Evolutionary conservation across 2,888 invertebrate species (phyloP).

Genomic region (Drosophila suboccidentalis): DNA sequence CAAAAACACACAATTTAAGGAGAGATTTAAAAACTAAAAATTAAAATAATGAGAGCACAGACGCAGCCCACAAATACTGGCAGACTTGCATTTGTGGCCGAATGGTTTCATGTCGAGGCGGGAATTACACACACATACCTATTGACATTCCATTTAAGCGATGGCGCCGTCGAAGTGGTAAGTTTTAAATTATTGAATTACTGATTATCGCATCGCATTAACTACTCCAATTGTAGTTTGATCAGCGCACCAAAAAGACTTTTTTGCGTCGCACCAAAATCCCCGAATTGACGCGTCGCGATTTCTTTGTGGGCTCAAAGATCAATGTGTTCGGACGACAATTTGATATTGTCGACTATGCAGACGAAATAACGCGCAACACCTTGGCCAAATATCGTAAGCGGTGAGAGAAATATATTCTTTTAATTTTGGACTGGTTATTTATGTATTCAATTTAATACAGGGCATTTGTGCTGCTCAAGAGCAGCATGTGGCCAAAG

Average conservation of each 20-base stretch:
- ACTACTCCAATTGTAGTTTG: constrained; percentile 86
- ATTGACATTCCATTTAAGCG: constrained; percentile 91
- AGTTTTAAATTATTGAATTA: constrained; percentile 57
- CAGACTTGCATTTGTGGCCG: constrained; percentile 89
- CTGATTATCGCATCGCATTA: neutral
- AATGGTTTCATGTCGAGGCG: constrained; percentile 95
- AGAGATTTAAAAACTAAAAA: constrained; percentile 5
- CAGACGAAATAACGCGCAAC: constrained; percentile 88
- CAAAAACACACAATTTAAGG: constrained; percentile 12
- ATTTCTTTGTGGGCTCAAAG: constrained; percentile 91
- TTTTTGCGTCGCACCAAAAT: constrained; percentile 89
- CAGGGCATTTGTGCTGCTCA: constrained; percentile 92
- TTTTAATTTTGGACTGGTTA: neutral
- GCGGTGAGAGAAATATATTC: constrained; percentile 87
- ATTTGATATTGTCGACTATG: constrained; percentile 91
- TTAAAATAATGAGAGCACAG: constrained; percentile 32
- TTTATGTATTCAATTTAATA: neutral
- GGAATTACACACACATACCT: constrained; percentile 91
- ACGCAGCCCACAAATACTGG: constrained; percentile 24
- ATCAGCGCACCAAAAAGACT: constrained; percentile 88
- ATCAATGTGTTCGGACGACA: constrained; percentile 91
- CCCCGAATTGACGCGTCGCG: constrained; percentile 88
- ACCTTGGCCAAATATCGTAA: constrained; percentile 88
- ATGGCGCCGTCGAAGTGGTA: constrained; percentile 93
- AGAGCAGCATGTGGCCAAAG: constrained; percentile 89